Base-by-base conservation (phyloP, 2,888 invertebrate species). In the Endotricha flammealis region DNA sequence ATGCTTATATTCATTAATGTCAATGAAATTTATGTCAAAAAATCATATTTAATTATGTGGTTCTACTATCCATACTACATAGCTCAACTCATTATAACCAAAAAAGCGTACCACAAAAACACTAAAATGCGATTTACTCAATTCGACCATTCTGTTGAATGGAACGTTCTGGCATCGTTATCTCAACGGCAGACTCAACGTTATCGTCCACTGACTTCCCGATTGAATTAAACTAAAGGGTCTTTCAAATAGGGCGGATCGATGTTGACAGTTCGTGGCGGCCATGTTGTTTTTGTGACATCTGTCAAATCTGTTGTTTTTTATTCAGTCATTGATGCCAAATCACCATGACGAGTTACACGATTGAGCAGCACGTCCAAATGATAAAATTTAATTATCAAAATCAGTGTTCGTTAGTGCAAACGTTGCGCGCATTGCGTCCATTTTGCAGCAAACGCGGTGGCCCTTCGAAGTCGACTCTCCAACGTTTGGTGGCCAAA, bases 211-310 rank as follows among this genome's bases (percentile, higher is more conserved):
- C n/a, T n/a, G n/a, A n/a, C n/a, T n/a, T n/a, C n/a, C n/a, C n/a
- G n/a, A n/a, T n/a, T n/a, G n/a, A n/a, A n/a, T n/a, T n/a, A n/a
- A n/a, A n/a, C n/a, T 16, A 16, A 16, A 16, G 16, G 16, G 16
- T 31, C 9, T 17, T 27, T 12, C 35, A 35, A 29, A 22, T 24
- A 30, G 23, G 11, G 23, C 31, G 31, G 27, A 22, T 32, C 31
- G n/a, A n/a, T n/a, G n/a, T n/a, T n/a, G n/a, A 28, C 23, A 29
- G 23, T 13, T 22, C 28, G 38, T 38, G 38, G 38, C 32, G 32
- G 38, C 32, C 32, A 38, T 38, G 8, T 38, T 20, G 38, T 38
- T 38, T 38, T 29, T 27, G 23, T 10, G 38, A 28, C 28, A 29
- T 20, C 34, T 28, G 28, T 28, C 34, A 28, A 28, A 20, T 24